These are phyloP conservation scores for Epinotia ramella DNA, from an alignment of 2,888 invertebrate genomes.

Conservation along the genomic window DNA sequence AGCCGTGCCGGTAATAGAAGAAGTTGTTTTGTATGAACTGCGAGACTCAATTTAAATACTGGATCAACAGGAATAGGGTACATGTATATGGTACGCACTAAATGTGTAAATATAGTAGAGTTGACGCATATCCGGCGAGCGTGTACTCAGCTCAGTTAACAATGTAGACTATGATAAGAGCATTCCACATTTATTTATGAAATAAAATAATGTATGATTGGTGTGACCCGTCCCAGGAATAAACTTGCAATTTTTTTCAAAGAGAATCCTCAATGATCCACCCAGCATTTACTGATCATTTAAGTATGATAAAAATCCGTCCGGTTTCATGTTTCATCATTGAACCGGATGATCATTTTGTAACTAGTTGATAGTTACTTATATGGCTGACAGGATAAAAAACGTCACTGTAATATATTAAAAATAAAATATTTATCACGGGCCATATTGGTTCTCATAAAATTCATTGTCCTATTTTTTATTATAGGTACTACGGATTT, in stretches of 20 bases:
- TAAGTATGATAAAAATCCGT: too few species aligned
- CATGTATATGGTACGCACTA: slow-evolving; percentile 2
- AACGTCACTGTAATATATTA: too few species aligned
- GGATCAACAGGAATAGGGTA: background rate
- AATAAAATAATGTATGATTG: background rate
- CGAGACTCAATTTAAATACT: slow-evolving; percentile 7
- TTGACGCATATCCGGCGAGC: slow-evolving; percentile 12
- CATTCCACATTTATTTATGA: slow-evolving; percentile 1
- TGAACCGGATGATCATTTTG: too few species aligned
- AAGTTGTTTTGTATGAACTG: slow-evolving; percentile 5
- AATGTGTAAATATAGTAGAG: slow-evolving; percentile 19
- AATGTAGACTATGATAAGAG: slow-evolving; percentile 6
- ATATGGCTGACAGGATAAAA: too few species aligned
- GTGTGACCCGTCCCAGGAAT: background rate
- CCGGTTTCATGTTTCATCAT: too few species aligned
- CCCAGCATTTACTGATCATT: too few species aligned
- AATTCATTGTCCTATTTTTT: too few species aligned
- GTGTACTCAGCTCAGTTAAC: slow-evolving; percentile 1
- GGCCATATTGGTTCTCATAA: too few species aligned
- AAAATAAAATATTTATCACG: too few species aligned
- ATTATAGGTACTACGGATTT: too few species aligned
- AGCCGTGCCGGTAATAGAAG: background rate
- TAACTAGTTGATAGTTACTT: too few species aligned
- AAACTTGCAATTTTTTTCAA: background rate
- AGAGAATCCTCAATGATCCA: too few species aligned